phyloP scores from a whole-genome alignment of 2,113 vertebrate genomes.

The Melanocharis versteri region DNA sequence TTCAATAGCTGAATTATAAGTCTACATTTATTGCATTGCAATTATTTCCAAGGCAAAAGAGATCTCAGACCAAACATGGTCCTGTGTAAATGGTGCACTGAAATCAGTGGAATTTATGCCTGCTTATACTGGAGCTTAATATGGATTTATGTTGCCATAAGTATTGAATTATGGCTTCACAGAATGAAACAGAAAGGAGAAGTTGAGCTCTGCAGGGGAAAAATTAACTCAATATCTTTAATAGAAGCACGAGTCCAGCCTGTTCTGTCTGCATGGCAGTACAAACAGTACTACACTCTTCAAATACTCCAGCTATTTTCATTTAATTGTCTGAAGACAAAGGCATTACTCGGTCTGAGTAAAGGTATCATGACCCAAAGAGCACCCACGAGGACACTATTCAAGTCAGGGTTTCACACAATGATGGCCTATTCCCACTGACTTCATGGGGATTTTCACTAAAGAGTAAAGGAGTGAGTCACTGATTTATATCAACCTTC shows the following conservation, averaged over 20 bases:
- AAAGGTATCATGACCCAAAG: slow-evolving; percentile 29
- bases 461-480: slow-evolving; percentile 22
- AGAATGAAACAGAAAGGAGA: slow-evolving; percentile 57
- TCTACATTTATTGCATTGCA: slow-evolving; percentile 38
- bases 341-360: background rate
- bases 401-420: slow-evolving; percentile 32
- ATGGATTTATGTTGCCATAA: slow-evolving; percentile 49
- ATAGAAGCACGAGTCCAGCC: slow-evolving; percentile 9
- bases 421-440: slow-evolving; percentile 42
- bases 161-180: slow-evolving; percentile 54
- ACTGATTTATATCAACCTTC: slow-evolving; percentile 69
- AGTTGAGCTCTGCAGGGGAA: slow-evolving; percentile 55
- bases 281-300: slow-evolving; percentile 30
- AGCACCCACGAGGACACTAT: background rate
- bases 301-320: background rate
- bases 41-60: slow-evolving; percentile 37
- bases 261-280: slow-evolving; percentile 25
- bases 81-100: background rate
- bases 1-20: slow-evolving; percentile 4
- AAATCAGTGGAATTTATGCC: slow-evolving; percentile 50
- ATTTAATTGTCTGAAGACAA: background rate
- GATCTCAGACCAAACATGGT: slow-evolving; percentile 4
- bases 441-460: slow-evolving; percentile 39
- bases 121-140: slow-evolving; percentile 53
- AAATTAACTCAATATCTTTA: slow-evolving; percentile 44